Base-by-base conservation (phyloP, 2,797 vertebrate genomes). In the Pristis pectinata region DNA sequence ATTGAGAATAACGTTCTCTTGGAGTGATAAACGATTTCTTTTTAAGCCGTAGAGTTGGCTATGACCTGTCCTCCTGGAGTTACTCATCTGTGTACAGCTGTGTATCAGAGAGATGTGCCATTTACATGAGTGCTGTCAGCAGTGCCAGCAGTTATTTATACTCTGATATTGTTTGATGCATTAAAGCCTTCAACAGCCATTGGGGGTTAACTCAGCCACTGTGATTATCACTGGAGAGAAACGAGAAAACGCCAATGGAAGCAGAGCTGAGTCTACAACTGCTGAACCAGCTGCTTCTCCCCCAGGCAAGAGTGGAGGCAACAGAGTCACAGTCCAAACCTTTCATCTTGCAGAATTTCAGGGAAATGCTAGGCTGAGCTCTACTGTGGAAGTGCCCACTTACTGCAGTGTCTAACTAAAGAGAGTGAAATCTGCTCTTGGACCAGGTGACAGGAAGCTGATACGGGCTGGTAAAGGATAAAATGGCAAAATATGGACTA, bases 1-100 rank as follows among this genome's bases (percentile, higher is more conserved):
- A 91, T 67, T 64, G 87, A 67, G 87, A 91, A 91, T 91, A 91
- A 91, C 87, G n/a, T 91, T 91, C 61, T 41, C 61, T 67, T 41
- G n/a, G 61, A 91, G 87, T 91, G 87, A 91, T 91, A 91, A 91
- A 91, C 13, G 61, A 67, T 64, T 91, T 67, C 61, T 91, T 22
- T 64, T 91, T 91, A 91, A 91, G 61, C 61, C 22, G n/a, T 41
- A 0, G n/a, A 41, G 87, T 67, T 91, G 87, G n/a, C 87, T 41
- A 27, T 91, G 87, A 67, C 87, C n/a, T 91, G 87, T 91, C 87
- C 87, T 41, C 7, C 41, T 67, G 87, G 59, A 67, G 87, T 91
- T 67, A 41, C 87, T 91, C 87, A 91, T 64, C 87, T 91, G 87
- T 91, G 87, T 67, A 24, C 19, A 91, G 59, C 59, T 64, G 34